Percentiles rank a stretch among this genome's conserved stretches.
phyloP scores from a whole-genome alignment of 2,113 vertebrate species.

The Laticauda laticaudata region DNA sequence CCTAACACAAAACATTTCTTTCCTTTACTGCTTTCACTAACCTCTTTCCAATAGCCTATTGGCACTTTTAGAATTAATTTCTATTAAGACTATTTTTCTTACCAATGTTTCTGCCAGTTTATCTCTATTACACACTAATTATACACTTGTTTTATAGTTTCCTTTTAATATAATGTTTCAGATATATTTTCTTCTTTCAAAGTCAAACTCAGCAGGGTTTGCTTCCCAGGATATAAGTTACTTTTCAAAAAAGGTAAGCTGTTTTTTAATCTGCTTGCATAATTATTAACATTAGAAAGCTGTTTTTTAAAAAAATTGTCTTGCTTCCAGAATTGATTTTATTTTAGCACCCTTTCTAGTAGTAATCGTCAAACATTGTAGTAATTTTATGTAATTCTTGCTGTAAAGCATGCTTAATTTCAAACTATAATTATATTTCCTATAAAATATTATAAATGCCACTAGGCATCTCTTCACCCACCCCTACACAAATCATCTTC shows the following conservation, averaged over 20 bases:
- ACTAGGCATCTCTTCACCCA: neutral
- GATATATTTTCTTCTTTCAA: neutral
- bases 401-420: neutral
- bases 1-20: neutral
- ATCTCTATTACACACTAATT: neutral
- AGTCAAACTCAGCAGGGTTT: neutral
- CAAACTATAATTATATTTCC: neutral
- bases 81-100: slow-evolving; percentile 6
- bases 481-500: neutral
- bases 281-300: slow-evolving; percentile 14
- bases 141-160: neutral
- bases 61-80: slow-evolving; percentile 11
- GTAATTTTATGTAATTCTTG: neutral
- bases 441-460: neutral
- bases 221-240: neutral
- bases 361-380: neutral
- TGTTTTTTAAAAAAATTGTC: slow-evolving; percentile 8
- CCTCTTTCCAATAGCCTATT: neutral
- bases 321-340: neutral
- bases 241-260: slow-evolving; percentile 8
- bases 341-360: neutral
- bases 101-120: neutral
- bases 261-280: neutral
- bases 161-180: slow-evolving; percentile 2
- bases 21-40: neutral